Evolutionary conservation across 2,797 vertebrate species (phyloP), one percentile per base, ranked within the genome.

Genomic region (Myoxocephalus aenaeus): DNA sequence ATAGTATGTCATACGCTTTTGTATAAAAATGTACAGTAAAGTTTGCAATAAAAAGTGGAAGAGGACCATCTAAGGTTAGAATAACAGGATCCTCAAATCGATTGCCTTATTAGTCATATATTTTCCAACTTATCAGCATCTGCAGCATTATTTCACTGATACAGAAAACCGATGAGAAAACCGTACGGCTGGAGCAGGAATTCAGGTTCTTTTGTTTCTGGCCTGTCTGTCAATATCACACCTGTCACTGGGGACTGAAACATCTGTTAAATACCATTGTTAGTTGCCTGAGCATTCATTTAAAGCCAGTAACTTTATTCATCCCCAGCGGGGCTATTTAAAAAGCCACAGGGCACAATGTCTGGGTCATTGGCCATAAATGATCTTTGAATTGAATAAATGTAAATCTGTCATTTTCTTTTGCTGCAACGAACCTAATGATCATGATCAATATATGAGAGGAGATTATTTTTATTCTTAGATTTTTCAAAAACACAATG

Each of bases 11-110:
- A 51, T 51, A 51, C 3, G 25, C 25, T 27, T 27, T 27, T 27
- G 25, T 27, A 27, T 27, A 50, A 1, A 51, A 4, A 18, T 46
- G 5, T 18, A 18, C 29, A 54, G 48, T 51, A n/a, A n/a, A 51
- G 20, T 20, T 51, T n/a, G 18, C 9, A 22, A n/a, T 54, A 22
- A 54, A 27, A 54, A 54, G 51, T 20, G 48, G 20, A 50, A 20
- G 20, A 85, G 78, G 79, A 83, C 77, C 88, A 79, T 82, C 77
- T 75, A 81, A 90, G 87, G 85, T 88, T 88, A 42, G 40, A 69
- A 87, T 85, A 90, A 88, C 79, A 83, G 82, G 77, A 91, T 81
- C 68, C 77, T 80, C 78, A 86, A 79, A 87, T 87, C 73, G 75
- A 78, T 86, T 73, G 67, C 81, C 58, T 84, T 57, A 81, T 89